Evolutionary conservation across 2,797 vertebrate genomes (phyloP), one percentile per base, ranked within the genome.

Genomic region (Gobio occitaniae): DNA sequence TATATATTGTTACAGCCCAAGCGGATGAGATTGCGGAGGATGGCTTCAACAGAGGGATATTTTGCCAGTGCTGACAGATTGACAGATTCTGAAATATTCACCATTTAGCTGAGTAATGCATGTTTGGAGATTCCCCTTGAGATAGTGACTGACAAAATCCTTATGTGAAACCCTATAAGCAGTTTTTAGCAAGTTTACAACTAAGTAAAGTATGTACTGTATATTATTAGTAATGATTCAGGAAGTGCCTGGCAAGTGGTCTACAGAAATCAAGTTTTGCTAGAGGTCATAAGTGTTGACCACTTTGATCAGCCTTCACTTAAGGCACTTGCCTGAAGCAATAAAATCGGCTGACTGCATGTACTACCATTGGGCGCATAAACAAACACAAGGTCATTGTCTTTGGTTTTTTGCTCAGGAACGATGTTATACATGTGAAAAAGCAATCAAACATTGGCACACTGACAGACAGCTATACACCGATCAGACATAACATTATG

Each of bases 291-390:
- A 78, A 81, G 17, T 59, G 78, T 69, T 48, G 36, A 47, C 13
- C 10, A 38, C 63, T 74, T 68, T 71, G 72, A 82, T 82, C 63
- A 63, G 63, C 81, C 47, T 75, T 86, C 75, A 52, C 78, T 83
- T 52, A 19, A 69, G 69, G 79, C 80, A 83, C 52, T 70, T 72
- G 71, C 86, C 74, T 71, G 72, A 82, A 79, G 88, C 85, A 65
- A 38, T 25, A 74, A 48, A 72, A 38, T 65, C 16, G 36, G 12
- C 76, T 41, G 50, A 82, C 61, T 41, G n/a, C 54, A 29, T 54
- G 78, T 41, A 47, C 63, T 72, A 65, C 21, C 50, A 71, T 21
- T 71, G 36, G 38, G n/a, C 1, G 19, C 16, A 78, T 82, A 61
- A 70, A 81, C 71, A 86, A 83, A 81, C 61, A 72, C 38, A 79